Percentiles rank a stretch among this genome's conserved stretches.
phyloP scores from a whole-genome alignment of 1,140 invertebrate genomes.

The Drosophila kohkoa region DNA sequence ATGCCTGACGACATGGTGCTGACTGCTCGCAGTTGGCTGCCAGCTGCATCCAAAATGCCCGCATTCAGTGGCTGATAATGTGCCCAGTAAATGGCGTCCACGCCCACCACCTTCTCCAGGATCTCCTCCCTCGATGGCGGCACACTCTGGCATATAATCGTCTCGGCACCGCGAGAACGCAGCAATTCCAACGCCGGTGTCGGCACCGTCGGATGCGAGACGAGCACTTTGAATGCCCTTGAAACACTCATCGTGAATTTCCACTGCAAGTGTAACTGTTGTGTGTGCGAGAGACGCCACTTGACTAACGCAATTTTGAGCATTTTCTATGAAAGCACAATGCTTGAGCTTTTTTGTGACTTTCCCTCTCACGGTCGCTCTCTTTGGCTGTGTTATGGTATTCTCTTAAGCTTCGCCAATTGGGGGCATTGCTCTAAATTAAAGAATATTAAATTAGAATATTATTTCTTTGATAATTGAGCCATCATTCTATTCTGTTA shows the following conservation, averaged over 20 bases:
- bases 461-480: no score
- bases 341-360: conserved; percentile 49
- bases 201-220: conserved; percentile 85
- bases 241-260: conserved; percentile 42
- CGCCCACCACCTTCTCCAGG: conserved; percentile 87
- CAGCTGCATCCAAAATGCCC: conserved; percentile 88
- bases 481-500: no score
- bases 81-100: conserved; percentile 90
- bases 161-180: conserved; percentile 72
- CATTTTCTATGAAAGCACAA: conserved; percentile 10
- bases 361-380: not conserved
- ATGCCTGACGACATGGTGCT: conserved; percentile 95
- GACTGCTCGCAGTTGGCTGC: conserved; percentile 92
- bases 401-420: conserved; percentile 29
- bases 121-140: conserved; percentile 86
- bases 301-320: conserved; percentile 40
- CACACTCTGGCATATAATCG: conserved; percentile 73
- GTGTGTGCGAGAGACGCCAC: not conserved
- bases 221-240: conserved; percentile 80
- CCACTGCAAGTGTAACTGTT: conserved; percentile 8
- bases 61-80: conserved; percentile 90
- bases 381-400: conserved; percentile 17
- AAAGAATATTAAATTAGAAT: no score
- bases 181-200: conserved; percentile 82
- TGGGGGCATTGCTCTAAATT: not conserved